Conservation (phyloP, 2,113 vertebrate species). For the Tinamus guttatus region DNA sequence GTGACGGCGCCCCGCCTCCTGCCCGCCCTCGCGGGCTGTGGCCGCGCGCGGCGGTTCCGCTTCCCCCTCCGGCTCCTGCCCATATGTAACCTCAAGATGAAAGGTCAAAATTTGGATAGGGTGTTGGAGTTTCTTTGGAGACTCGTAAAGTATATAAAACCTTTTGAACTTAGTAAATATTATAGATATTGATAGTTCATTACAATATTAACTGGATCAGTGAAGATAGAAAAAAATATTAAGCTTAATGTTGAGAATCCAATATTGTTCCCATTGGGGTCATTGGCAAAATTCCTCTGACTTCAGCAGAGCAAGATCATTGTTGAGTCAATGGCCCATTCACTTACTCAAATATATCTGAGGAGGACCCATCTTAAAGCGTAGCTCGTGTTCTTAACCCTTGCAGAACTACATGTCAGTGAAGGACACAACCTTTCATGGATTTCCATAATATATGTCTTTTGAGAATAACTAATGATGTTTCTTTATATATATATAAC, state of each 20-base stretch:
- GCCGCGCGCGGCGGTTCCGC: constrained; percentile 64
- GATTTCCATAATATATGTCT: not conserved
- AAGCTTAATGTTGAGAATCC: not conserved
- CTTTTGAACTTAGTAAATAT: constrained; percentile 22
- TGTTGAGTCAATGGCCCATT: not conserved
- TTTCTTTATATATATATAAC: too few species aligned
- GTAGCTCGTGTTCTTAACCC: not conserved
- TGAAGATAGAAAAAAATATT: not conserved
- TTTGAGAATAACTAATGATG: not conserved
- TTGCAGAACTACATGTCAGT: not conserved
- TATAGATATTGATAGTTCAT: not conserved
- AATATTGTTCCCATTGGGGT: not conserved
- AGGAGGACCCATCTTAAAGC: not conserved
- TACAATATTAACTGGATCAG: not conserved
- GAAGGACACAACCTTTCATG: not conserved
- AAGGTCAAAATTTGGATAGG: constrained; percentile 2
- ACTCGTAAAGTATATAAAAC: constrained; percentile 14
- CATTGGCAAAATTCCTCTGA: not conserved
- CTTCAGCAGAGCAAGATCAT: not conserved
- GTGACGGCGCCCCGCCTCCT: not conserved
- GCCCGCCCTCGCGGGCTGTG: constrained; percentile 35
- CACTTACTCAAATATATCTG: not conserved
- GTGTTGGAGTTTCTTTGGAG: not conserved
- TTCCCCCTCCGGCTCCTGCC: constrained; percentile 31
- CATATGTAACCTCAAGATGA: not conserved